phyloP scores from a whole-genome alignment of 2,113 vertebrate genomes.

The Indicator maculatus region DNA sequence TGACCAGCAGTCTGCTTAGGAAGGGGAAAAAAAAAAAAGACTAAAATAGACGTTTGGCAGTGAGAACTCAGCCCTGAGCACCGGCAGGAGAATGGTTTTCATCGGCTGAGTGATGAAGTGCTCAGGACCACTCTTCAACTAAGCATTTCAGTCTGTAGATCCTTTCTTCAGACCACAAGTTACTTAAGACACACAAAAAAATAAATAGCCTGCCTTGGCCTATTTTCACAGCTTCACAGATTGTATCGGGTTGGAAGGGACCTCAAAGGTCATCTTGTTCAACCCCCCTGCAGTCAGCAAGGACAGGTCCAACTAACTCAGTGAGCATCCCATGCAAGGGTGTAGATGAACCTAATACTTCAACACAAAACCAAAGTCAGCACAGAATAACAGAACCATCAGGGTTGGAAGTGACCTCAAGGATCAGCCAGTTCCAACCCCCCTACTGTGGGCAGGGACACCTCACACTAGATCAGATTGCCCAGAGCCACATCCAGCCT shows the following conservation, averaged over 20 bases:
- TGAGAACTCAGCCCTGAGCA: background rate
- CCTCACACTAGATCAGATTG: too few relatives aligned
- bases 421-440: too few relatives aligned
- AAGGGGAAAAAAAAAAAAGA: background rate
- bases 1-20: background rate
- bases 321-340: background rate
- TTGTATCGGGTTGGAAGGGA: too few relatives aligned
- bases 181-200: background rate
- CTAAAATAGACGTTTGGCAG: background rate
- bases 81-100: background rate
- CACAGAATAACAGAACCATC: too few relatives aligned
- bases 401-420: too few relatives aligned
- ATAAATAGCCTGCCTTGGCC: background rate
- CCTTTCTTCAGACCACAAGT: background rate
- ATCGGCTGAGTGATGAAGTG: background rate
- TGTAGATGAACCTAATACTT: background rate
- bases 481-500: too few relatives aligned
- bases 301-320: background rate
- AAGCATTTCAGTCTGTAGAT: background rate
- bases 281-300: too few relatives aligned
- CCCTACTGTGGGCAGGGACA: too few relatives aligned
- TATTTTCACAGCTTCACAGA: background rate
- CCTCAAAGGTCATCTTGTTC: too few relatives aligned
- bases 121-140: background rate
- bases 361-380: background rate